phyloP scores from a whole-genome alignment of 2,888 invertebrate genomes.

The Sinhomidia bicolor region DNA sequence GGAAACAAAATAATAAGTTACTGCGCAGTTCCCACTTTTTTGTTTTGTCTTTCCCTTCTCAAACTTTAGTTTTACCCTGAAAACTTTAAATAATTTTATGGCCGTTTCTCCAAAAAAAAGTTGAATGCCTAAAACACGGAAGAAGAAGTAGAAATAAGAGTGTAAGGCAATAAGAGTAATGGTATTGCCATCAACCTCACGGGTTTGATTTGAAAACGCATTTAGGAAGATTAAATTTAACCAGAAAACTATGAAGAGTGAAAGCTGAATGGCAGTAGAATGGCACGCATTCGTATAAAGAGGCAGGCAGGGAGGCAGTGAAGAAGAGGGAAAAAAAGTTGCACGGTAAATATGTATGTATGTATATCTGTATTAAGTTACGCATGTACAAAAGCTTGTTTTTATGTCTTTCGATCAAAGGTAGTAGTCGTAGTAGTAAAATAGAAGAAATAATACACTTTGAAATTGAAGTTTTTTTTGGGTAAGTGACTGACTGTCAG shows the following conservation, averaged over 20 bases:
- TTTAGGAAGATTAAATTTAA: slow-evolving; percentile 23
- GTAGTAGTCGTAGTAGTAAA: no score
- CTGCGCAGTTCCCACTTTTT: background rate
- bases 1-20: no score
- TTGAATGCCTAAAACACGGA: background rate
- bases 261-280: background rate
- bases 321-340: no score
- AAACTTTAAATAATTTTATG: slow-evolving; percentile 7
- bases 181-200: slow-evolving; percentile 16
- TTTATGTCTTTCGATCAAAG: background rate
- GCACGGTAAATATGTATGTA: no score
- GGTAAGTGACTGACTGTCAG: background rate
- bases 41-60: background rate
- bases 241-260: slow-evolving; percentile 19
- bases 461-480: background rate
- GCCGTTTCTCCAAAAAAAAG: background rate
- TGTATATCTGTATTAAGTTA: no score
- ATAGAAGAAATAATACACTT: background rate
- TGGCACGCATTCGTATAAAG: no score
- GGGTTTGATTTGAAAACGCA: slow-evolving; percentile 28
- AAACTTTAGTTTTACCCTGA: background rate
- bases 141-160: background rate
- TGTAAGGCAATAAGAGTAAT: background rate
- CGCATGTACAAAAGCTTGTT: background rate
- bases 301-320: no score